Conservation (phyloP, 2,797 vertebrate species). For the Allobates femoralis region DNA sequence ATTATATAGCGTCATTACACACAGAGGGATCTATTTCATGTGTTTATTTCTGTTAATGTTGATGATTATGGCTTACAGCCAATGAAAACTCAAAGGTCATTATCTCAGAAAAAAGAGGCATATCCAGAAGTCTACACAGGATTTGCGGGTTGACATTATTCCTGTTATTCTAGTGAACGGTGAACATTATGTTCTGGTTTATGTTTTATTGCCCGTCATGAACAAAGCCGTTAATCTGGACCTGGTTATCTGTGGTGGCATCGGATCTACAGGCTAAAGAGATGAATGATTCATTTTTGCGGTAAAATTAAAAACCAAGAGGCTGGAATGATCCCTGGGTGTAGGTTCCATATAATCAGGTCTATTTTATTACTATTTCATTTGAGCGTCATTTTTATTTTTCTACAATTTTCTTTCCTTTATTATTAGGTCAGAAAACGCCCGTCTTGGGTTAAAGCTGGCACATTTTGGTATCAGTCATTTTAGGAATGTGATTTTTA, state of each 20-base stretch:
- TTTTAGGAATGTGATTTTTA: not conserved
- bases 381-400: not conserved
- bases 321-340: constrained; percentile 1
- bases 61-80: no score
- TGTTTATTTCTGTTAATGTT: no score
- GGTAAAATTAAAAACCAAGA: not conserved
- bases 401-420: not conserved
- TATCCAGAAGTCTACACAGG: not conserved
- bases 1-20: no score
- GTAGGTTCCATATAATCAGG: not conserved
- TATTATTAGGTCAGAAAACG: not conserved
- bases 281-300: not conserved
- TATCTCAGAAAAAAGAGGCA: no score
- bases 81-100: no score
- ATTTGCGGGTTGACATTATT: not conserved
- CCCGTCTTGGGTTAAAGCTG: not conserved
- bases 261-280: not conserved
- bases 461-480: not conserved
- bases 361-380: not conserved
- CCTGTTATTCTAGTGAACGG: not conserved
- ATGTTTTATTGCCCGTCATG: constrained; percentile 7
- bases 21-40: no score
- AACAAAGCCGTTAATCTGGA: constrained; percentile 4
- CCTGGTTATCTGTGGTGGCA: constrained; percentile 18
- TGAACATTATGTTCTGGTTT: not conserved